Evolutionary conservation across 2,797 vertebrate species (phyloP).

Genomic region (Sebastolobus altivelis): DNA sequence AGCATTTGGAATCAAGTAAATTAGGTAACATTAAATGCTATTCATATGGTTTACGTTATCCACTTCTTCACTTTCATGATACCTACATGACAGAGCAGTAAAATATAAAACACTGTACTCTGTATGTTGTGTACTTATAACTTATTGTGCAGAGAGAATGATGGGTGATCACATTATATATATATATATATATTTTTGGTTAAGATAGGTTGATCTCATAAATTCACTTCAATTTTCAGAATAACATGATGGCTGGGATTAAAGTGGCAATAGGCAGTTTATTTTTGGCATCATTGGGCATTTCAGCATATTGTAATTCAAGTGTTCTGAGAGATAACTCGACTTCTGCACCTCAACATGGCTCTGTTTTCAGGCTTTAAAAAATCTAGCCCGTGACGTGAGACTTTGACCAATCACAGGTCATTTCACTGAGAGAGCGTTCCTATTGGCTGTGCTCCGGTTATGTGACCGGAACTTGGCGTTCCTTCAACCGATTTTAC

Average conservation of each 20-base stretch:
- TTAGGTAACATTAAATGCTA: background rate
- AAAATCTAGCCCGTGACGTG: too few species aligned
- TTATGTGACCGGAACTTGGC: too few species aligned
- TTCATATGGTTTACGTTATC: background rate
- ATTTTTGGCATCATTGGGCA: too few species aligned
- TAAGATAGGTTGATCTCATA: background rate
- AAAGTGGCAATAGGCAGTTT: too few species aligned
- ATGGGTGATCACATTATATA: background rate
- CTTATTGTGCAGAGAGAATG: background rate
- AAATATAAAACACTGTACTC: background rate
- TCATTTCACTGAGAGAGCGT: too few species aligned
- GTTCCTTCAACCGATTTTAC: too few species aligned
- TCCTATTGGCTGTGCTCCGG: too few species aligned
- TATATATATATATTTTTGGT: background rate
- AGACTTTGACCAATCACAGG: too few species aligned
- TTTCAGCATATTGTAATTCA: too few species aligned
- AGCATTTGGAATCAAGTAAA: background rate
- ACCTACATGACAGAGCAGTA: background rate
- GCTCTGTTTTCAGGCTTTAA: too few species aligned
- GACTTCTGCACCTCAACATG: too few species aligned
- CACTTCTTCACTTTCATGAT: background rate
- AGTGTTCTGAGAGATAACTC: too few species aligned
- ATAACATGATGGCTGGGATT: background rate
- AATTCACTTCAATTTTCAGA: background rate
- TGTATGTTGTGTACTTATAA: background rate